Percentiles rank a stretch among this genome's conserved stretches.
Evolutionary conservation across 2,797 vertebrate genomes (phyloP).

Genomic region (Hybognathus amarus): DNA sequence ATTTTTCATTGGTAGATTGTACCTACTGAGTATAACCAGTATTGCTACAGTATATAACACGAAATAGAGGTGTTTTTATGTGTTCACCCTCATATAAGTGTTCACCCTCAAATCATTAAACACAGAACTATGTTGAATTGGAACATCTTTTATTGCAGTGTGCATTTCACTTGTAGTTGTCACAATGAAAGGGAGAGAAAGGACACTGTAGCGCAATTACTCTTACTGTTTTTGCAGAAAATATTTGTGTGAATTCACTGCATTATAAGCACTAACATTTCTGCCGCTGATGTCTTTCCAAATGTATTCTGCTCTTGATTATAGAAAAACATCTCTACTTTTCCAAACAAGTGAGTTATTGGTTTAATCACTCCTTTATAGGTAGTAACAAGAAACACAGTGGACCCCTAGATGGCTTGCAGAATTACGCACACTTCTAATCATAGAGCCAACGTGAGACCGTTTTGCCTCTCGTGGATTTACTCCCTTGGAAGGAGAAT

Average conservation of each 20-base stretch:
- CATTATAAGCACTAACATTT: background rate
- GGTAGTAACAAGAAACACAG: slow-evolving; percentile 65
- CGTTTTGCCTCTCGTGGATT: slow-evolving; percentile 54
- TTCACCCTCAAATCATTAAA: background rate
- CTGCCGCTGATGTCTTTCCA: slow-evolving; percentile 61
- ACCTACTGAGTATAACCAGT: too few species aligned
- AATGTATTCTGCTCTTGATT: slow-evolving; percentile 67
- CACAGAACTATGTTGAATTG: background rate
- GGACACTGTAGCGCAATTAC: background rate
- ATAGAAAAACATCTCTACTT: slow-evolving; percentile 67
- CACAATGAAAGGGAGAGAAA: background rate
- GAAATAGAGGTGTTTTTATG: background rate
- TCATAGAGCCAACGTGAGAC: slow-evolving; percentile 65
- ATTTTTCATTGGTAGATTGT: background rate
- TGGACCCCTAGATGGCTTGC: slow-evolving; percentile 38
- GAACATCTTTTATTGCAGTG: background rate
- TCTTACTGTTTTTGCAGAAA: background rate
- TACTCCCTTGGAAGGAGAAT: slow-evolving; percentile 69
- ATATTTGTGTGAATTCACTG: slow-evolving; percentile 29
- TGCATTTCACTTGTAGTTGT: background rate
- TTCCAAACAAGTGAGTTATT: slow-evolving; percentile 73
- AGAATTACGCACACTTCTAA: slow-evolving; percentile 69
- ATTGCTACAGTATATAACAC: background rate
- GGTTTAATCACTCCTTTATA: slow-evolving; percentile 77
- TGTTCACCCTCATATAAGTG: too few species aligned